Evolutionary conservation across 2,113 vertebrate genomes (phyloP).

Genomic region (Pardalotus punctatus): DNA sequence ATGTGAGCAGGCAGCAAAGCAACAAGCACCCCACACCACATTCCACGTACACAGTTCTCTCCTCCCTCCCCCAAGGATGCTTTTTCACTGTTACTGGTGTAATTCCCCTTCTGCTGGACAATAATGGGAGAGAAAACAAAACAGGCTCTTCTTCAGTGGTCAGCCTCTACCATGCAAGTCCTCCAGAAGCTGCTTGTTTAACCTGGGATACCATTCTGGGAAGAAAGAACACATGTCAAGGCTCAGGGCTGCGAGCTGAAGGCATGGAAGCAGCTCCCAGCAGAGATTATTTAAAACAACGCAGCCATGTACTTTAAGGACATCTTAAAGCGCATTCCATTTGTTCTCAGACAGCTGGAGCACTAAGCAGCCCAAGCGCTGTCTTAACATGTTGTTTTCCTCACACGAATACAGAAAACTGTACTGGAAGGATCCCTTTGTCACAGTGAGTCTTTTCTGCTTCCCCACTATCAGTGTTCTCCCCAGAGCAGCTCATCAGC

Average conservation of each 20-base stretch:
- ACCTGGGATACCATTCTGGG: not conserved
- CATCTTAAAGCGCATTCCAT: not conserved
- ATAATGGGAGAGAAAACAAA: not conserved
- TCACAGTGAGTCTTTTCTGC: not conserved
- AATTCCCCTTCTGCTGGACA: not conserved
- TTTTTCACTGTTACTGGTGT: not conserved
- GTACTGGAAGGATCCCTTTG: not conserved
- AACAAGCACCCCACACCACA: not conserved
- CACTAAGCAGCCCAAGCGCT: not conserved
- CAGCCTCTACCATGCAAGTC: not conserved
- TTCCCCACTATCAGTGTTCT: not conserved
- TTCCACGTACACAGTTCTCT: accelerated
- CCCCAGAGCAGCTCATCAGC: not conserved
- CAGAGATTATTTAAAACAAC: not conserved
- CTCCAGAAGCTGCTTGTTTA: not conserved
- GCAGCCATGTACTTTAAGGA: not conserved
- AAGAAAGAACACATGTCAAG: not conserved
- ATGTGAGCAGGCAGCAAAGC: constrained; percentile 3
- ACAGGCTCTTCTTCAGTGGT: not conserved
- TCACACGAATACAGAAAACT: not conserved
- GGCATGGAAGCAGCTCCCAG: not conserved
- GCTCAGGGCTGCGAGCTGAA: not conserved
- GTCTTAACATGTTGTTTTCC: not conserved
- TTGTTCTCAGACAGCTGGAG: constrained; percentile 43
- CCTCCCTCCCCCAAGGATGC: not conserved